Conservation (phyloP, 2,888 invertebrate species). For the Lamellibrachia columna region DNA sequence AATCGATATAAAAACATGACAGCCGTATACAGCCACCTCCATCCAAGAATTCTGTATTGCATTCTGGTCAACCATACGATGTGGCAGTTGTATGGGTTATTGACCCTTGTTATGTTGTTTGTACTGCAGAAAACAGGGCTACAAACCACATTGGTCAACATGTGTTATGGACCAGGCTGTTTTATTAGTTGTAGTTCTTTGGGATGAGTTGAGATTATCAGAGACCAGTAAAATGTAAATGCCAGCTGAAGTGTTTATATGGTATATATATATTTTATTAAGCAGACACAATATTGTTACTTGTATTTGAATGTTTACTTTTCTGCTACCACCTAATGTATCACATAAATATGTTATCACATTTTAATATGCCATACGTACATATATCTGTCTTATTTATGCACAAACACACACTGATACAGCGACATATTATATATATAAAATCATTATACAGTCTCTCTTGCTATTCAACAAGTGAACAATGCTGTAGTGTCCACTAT, state of each 20-base stretch:
- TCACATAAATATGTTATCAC: conserved; percentile 14
- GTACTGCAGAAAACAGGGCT: conserved; percentile 11
- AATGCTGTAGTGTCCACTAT: too few relatives aligned
- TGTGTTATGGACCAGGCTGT: not conserved
- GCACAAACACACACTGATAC: not conserved
- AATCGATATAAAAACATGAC: too few relatives aligned
- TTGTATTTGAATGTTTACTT: conserved; percentile 14
- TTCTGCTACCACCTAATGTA: too few relatives aligned
- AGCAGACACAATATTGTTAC: not conserved
- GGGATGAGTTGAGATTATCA: not conserved
- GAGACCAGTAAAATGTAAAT: not conserved
- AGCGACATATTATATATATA: not conserved
- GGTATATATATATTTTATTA: not conserved
- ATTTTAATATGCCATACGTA: not conserved
- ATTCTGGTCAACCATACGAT: too few relatives aligned
- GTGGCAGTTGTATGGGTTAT: not conserved
- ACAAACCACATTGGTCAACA: not conserved
- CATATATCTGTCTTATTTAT: not conserved
- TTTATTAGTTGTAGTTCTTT: not conserved
- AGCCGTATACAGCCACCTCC: too few relatives aligned
- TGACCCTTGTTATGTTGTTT: not conserved
- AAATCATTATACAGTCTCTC: not conserved
- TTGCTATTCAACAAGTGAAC: not conserved
- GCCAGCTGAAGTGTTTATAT: not conserved
- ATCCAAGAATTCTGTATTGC: too few relatives aligned